Evolutionary conservation across 2,888 invertebrate genomes (phyloP).

Genomic region (Cephus rjabovi): DNA sequence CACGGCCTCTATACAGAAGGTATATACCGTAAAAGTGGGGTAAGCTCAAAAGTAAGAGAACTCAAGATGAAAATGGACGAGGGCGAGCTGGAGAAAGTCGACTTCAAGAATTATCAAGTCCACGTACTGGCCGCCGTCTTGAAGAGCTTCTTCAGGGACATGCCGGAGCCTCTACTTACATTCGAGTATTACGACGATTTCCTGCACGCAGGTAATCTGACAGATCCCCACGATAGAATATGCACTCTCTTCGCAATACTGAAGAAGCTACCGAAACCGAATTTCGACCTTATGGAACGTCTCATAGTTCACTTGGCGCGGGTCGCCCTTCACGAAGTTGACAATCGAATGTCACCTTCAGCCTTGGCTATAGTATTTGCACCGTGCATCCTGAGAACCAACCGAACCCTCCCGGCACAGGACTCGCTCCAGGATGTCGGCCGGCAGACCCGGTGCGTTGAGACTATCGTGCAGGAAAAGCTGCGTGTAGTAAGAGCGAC

Average conservation of each 20-base stretch:
- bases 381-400: conserved; percentile 91
- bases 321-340: conserved; percentile 86
- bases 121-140: conserved; percentile 91
- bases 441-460: conserved; percentile 89
- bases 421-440: conserved; percentile 92
- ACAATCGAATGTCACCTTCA: conserved; percentile 92
- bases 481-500: conserved; percentile 85
- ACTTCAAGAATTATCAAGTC: conserved; percentile 84
- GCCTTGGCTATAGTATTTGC: conserved; percentile 95
- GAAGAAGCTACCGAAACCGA: conserved; percentile 88
- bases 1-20: conserved; percentile 93
- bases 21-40: conserved; percentile 91
- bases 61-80: conserved; percentile 82
- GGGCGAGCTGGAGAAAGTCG: conserved; percentile 76
- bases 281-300: conserved; percentile 91
- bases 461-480: conserved; percentile 90
- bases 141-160: conserved; percentile 90
- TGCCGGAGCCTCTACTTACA: conserved; percentile 93
- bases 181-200: conserved; percentile 96
- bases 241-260: conserved; percentile 88
- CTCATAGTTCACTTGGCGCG: conserved; percentile 92
- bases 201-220: conserved; percentile 87
- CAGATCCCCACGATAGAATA: conserved; percentile 84
- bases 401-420: conserved; percentile 89
- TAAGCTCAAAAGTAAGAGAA: conserved; percentile 85